Evolutionary conservation across 2,888 invertebrate genomes (phyloP).

Genomic region (Caradrina clavipalpis): DNA sequence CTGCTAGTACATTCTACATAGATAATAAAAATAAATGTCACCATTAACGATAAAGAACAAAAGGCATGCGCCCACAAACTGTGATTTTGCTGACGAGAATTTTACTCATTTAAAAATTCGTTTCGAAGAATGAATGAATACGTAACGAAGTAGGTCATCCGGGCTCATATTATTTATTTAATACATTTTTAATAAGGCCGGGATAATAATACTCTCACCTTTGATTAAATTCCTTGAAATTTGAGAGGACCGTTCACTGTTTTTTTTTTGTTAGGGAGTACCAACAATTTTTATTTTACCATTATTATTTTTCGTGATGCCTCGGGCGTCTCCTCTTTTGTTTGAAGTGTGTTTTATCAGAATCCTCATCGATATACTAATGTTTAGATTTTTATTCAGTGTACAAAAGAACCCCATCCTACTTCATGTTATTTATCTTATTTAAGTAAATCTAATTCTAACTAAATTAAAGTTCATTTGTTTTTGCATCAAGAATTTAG

Average conservation of each 20-base stretch:
- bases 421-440: background rate
- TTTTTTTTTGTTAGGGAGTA: slow-evolving; percentile 7
- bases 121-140: slow-evolving; percentile 54
- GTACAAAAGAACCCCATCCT: background rate
- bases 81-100: slow-evolving; percentile 43
- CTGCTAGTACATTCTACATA: slow-evolving; percentile 1
- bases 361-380: background rate
- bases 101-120: slow-evolving; percentile 51
- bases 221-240: slow-evolving; percentile 41
- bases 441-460: too few relatives aligned
- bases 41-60: slow-evolving; percentile 24
- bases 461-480: too few relatives aligned
- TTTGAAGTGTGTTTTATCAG: background rate
- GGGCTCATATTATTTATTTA: slow-evolving; percentile 47
- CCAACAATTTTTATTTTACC: background rate
- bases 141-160: slow-evolving; percentile 56
- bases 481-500: too few relatives aligned
- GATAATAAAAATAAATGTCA: slow-evolving; percentile 11
- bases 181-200: slow-evolving; percentile 46
- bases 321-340: slow-evolving; percentile 1
- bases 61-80: slow-evolving; percentile 24
- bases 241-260: slow-evolving; percentile 8
- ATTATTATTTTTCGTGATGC: background rate
- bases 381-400: background rate
- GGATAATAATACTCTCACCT: slow-evolving; percentile 25